phyloP scores from a whole-genome alignment of 2,888 invertebrate genomes.

The Trimorus sp. region DNA sequence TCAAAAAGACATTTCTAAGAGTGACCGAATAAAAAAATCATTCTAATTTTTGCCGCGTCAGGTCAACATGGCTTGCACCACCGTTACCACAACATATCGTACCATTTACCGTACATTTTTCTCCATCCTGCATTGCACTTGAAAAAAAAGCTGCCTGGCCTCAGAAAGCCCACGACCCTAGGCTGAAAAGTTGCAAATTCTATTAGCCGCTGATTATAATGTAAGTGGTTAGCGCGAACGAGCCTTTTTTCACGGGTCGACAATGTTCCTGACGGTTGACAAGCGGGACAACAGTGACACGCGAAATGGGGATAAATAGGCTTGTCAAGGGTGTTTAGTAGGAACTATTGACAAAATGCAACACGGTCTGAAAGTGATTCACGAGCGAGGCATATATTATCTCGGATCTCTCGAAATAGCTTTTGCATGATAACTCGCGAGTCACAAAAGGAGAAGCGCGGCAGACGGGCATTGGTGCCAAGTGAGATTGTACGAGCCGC shows the following conservation, averaged over 20 bases:
- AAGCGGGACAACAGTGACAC: slow-evolving; percentile 17
- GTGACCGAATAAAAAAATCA: too few species aligned
- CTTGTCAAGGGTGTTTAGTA: slow-evolving; percentile 54
- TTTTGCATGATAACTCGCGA: slow-evolving; percentile 63
- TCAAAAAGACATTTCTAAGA: too few species aligned
- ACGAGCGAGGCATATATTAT: slow-evolving; percentile 60
- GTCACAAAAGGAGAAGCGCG: slow-evolving; percentile 59
- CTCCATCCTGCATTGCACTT: too few species aligned
- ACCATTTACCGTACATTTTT: too few species aligned
- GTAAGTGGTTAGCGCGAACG: slow-evolving; percentile 1
- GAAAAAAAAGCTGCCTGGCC: too few species aligned
- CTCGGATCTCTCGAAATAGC: slow-evolving; percentile 61
- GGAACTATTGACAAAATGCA: slow-evolving; percentile 59
- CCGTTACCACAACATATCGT: too few species aligned
- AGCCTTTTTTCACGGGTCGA: slow-evolving; percentile 1
- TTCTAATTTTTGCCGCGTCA: too few species aligned
- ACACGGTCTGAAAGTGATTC: slow-evolving; percentile 59
- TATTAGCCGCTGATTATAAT: not conserved
- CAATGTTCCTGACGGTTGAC: slow-evolving; percentile 20
- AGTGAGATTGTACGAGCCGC: slow-evolving; percentile 70
- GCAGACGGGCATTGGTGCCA: slow-evolving; percentile 60
- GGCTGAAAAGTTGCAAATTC: too few species aligned
- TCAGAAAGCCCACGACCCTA: too few species aligned
- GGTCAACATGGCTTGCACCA: too few species aligned
- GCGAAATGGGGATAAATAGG: slow-evolving; percentile 45